These are phyloP conservation scores for Gopherus flavomarginatus DNA, from an alignment of 2,113 vertebrate genomes.

Conservation along the genomic window DNA sequence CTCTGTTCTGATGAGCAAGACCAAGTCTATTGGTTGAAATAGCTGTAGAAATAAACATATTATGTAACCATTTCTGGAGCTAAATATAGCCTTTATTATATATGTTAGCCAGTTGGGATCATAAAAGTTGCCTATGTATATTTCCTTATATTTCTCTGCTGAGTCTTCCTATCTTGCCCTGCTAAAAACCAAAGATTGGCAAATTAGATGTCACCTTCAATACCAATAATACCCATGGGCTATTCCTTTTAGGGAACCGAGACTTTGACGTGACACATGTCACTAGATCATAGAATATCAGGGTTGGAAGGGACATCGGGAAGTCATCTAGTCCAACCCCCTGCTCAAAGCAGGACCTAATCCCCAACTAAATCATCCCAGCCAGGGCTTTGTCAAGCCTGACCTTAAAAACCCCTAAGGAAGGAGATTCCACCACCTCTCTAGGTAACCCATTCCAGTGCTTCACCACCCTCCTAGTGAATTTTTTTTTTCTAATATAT, in stretches of 20 bases:
- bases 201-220: background rate
- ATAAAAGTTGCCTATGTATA: background rate
- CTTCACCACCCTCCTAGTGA: no score
- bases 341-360: no score
- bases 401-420: no score
- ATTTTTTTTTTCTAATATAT: no score
- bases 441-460: no score
- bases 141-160: background rate
- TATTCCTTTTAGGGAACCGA: background rate
- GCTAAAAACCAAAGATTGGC: background rate
- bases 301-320: no score
- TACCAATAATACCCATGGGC: background rate
- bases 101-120: background rate
- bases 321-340: no score
- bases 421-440: no score
- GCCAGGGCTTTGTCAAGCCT: no score
- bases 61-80: background rate
- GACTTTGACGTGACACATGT: background rate
- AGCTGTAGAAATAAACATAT: background rate
- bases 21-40: background rate
- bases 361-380: no score
- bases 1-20: background rate
- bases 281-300: background rate
- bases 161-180: background rate
- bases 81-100: background rate